Evolutionary conservation across 2,888 invertebrate genomes (phyloP), one percentile per base, ranked within the genome.

Genomic region (Tyria jacobaeae): DNA sequence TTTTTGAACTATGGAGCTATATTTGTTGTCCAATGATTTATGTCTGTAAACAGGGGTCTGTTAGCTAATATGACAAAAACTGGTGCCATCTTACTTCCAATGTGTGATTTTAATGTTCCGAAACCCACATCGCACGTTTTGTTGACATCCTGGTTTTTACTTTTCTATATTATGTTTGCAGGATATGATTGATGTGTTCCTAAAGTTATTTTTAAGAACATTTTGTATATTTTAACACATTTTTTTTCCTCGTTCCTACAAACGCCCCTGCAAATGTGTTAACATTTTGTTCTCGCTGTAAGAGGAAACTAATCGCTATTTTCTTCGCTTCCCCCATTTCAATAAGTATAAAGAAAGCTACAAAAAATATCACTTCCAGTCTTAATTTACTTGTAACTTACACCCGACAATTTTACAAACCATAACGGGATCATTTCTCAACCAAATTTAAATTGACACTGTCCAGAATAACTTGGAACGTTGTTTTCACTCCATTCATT

Each of bases 371-470:
- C 41, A 65, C 60, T 70, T 73, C 61, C 64, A 65, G 59, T 69
- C 78, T 81, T 82, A 78, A 81, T 80, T 73, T 82, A 81, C 67
- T 63, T 70, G 78, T 71, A 80, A 79, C 79, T 79, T 75, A 83
- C 79, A 79, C 79, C 75, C 75, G 73, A 75, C 72, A 81, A 80
- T 85, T 80, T 81, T 79, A 82, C 80, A 70, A 82, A 83, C 79
- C 81, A 75, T 79, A 82, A 77, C 75, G 68, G 75, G 76, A 75
- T 79, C 67, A 55, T 63, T 78, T 74, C 78, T 73, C 76, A 71
- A 77, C 83, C 81, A 74, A 80, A 81, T 79, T 82, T 80, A 81
- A 80, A 71, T 66, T 75, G 78, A 78, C 67, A 64, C 44, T 15
- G 60, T 62, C 80, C 66, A 74, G 24, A 62, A 24, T 44, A 66